These are phyloP conservation scores for Brenthis ino DNA, from an alignment of 2,888 invertebrate species.

Conservation along the genomic window DNA sequence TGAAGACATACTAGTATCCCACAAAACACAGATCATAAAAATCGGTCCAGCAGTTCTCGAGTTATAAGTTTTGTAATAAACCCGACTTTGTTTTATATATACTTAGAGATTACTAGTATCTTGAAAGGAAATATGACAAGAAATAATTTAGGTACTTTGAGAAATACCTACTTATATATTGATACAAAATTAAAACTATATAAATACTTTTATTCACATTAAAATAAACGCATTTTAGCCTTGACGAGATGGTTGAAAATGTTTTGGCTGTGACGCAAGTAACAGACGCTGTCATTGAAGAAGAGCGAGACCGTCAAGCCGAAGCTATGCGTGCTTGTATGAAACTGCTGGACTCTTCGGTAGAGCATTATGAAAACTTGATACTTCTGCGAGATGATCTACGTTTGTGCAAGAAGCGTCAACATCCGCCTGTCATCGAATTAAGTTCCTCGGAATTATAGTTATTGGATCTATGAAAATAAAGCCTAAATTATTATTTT, in stretches of 20 bases:
- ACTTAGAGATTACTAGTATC: too few species aligned
- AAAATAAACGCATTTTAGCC: constrained; percentile 45
- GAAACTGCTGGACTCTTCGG: constrained; percentile 63
- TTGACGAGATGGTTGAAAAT: constrained; percentile 69
- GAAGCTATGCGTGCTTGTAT: constrained; percentile 61
- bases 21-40: too few species aligned
- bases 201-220: neutral
- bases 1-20: too few species aligned
- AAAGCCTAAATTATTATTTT: neutral
- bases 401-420: constrained; percentile 49
- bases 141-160: too few species aligned
- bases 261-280: constrained; percentile 61
- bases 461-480: constrained; percentile 7
- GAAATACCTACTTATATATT: too few species aligned
- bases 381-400: constrained; percentile 65
- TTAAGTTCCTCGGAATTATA: constrained; percentile 47
- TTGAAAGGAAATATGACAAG: too few species aligned
- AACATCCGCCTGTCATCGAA: constrained; percentile 62
- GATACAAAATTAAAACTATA: too few species aligned
- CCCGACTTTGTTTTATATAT: too few species aligned
- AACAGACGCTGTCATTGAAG: constrained; percentile 59
- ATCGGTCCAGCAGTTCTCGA: too few species aligned
- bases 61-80: too few species aligned
- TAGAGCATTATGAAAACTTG: constrained; percentile 70
- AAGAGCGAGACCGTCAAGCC: constrained; percentile 59